Percentiles rank a stretch among this genome's conserved stretches.
Conservation (phyloP, 2,113 vertebrate species). For the Emydura subglobosa region DNA sequence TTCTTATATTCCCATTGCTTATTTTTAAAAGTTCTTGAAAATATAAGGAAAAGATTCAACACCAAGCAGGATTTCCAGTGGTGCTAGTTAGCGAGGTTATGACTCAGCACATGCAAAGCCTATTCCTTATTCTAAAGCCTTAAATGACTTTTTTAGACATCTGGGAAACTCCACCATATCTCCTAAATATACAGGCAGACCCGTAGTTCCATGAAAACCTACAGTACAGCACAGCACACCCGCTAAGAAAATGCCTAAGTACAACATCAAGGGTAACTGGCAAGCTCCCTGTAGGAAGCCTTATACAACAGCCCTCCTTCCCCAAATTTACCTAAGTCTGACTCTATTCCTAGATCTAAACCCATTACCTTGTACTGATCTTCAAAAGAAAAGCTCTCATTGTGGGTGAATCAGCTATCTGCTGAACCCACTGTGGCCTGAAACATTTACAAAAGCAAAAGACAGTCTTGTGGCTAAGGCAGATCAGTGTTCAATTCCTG, state of each 20-base stretch:
- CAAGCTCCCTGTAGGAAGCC: not conserved
- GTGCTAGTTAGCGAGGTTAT: not conserved
- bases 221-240: not conserved
- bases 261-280: not conserved
- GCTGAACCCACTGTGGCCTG: not conserved
- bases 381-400: not conserved
- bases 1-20: not conserved
- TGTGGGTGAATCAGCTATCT: not conserved
- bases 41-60: too few relatives aligned
- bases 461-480: not conserved
- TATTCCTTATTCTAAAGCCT: not conserved
- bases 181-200: not conserved
- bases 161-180: rapidly evolving
- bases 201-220: not conserved
- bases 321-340: not conserved
- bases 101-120: not conserved
- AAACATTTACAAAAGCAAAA: not conserved
- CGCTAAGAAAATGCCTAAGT: not conserved
- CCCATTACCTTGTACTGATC: not conserved
- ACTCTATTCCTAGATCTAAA: not conserved
- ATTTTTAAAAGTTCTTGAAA: too few relatives aligned
- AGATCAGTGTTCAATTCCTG: not conserved
- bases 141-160: not conserved
- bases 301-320: not conserved
- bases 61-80: too few relatives aligned